Evolutionary conservation across 2,888 invertebrate genomes (phyloP), one percentile per base, ranked within the genome.

Genomic region (Aphelenchoides bicaudatus): DNA sequence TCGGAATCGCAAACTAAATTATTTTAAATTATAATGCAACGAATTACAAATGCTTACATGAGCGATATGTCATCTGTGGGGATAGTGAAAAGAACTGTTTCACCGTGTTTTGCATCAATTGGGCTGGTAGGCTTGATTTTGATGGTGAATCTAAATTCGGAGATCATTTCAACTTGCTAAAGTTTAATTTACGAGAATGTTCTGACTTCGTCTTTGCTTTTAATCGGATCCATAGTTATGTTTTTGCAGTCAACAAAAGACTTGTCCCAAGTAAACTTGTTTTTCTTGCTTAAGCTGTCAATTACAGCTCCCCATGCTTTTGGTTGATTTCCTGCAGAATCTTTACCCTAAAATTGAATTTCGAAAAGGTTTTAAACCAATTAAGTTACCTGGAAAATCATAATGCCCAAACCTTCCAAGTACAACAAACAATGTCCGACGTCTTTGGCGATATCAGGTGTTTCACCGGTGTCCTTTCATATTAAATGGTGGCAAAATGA

Each of bases 401-500:
- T 43, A 25, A 43, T n/a, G 23, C 16, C 25, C 43, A 43, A n/a
- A 6, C 8, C 6, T 25, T 43, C 43, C 43, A 43, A 19, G 43
- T 43, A 43, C 21, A 43, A 43, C 43, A 43, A 8, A 21, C 43
- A 43, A 19, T 19, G 8, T 6, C 43, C 43, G 10, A n/a, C n/a
- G n/a, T n/a, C n/a, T n/a, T n/a, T 43, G 43, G 6, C 23, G 43
- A 19, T 43, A 25, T 6, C 43, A 10, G 6, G 6, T 25, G 16
- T 43, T 6, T 19, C 6, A 25, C 21, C 43, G 8, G 6, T 43
- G 23, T 43, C 43, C n/a, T 43, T n/a, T n/a, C n/a, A n/a, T n/a
- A n/a, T n/a, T 19, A 25, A 43, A 43, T n/a, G 43, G 43, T n/a
- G 43, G 43, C 43, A 43, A n/a, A 8, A 43, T 25, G 21, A 43